Conservation (phyloP, 1,140 invertebrate genomes). For the Brachionus plicatilis region DNA sequence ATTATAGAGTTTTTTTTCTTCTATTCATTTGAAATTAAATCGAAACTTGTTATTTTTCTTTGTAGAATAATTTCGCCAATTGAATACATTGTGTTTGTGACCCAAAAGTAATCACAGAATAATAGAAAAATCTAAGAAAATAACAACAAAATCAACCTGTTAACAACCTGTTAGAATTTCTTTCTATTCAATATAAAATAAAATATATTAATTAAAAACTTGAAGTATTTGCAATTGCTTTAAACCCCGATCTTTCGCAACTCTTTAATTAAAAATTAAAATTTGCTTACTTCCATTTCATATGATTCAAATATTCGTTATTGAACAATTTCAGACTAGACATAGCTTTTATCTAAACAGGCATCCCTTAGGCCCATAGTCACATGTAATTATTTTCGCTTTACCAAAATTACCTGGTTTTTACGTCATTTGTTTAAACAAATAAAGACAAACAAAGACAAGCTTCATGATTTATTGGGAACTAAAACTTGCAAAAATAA, state of each 20-base stretch:
- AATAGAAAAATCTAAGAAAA: neutral
- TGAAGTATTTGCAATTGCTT: neutral
- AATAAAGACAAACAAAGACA: neutral
- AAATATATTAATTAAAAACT: neutral
- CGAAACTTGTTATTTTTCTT: slow-evolving; percentile 19
- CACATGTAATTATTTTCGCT: neutral
- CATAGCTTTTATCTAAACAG: neutral
- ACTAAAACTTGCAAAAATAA: neutral
- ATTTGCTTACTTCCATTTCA: neutral
- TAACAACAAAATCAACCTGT: neutral
- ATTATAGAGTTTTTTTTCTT: neutral
- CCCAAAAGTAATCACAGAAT: slow-evolving; percentile 9
- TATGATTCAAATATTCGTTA: neutral
- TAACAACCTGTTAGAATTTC: slow-evolving; percentile 14
- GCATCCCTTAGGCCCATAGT: neutral
- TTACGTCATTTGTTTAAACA: neutral
- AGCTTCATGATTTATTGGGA: neutral
- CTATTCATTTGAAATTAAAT: neutral
- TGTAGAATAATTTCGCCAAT: neutral
- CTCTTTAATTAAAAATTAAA: neutral
- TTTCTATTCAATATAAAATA: neutral
- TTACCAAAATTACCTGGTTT: neutral
- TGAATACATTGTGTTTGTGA: neutral
- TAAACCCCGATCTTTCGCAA: neutral
- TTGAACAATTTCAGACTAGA: neutral